phyloP scores from a whole-genome alignment of 2,888 invertebrate species.

The Hololepta plana region DNA sequence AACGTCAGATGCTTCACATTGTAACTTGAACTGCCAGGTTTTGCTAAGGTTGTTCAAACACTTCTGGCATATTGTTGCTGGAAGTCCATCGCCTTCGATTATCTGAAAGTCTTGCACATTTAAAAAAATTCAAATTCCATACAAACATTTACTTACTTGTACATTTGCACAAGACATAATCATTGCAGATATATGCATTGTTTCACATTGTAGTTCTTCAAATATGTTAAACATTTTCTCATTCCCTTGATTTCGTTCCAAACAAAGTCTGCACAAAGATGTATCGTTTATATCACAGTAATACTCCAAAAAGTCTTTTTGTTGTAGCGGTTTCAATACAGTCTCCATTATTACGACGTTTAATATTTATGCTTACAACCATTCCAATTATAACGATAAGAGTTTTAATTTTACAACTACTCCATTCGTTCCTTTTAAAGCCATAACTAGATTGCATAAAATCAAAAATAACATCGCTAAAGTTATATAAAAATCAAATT shows the following conservation, averaged over 20 bases:
- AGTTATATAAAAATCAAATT: too few relatives aligned
- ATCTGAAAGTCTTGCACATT: slow-evolving; percentile 12
- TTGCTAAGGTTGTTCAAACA: slow-evolving; percentile 16
- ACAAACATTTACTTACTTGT: slow-evolving; percentile 13
- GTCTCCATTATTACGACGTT: too few relatives aligned
- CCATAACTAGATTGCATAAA: too few relatives aligned
- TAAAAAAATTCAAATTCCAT: slow-evolving; percentile 1
- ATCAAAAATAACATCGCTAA: too few relatives aligned
- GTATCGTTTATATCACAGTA: slow-evolving; percentile 15
- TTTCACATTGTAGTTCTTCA: too few relatives aligned
- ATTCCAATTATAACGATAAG: too few relatives aligned
- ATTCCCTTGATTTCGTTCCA: slow-evolving; percentile 14
- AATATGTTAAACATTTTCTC: slow-evolving; percentile 17
- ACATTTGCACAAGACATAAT: slow-evolving; percentile 19
- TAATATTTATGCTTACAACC: too few relatives aligned
- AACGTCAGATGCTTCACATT: slow-evolving; percentile 17
- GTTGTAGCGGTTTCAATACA: too few relatives aligned
- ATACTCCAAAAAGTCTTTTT: too few relatives aligned
- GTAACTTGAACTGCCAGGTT: slow-evolving; percentile 18
- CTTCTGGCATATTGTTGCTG: slow-evolving; percentile 15
- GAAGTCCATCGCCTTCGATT: slow-evolving; percentile 17
- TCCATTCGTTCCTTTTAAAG: too few relatives aligned
- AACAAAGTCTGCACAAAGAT: slow-evolving; percentile 15
- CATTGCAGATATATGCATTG: slow-evolving; percentile 15
- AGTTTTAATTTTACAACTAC: too few relatives aligned